phyloP scores from a whole-genome alignment of 2,113 vertebrate genomes.

The Hypanus sabinus region DNA sequence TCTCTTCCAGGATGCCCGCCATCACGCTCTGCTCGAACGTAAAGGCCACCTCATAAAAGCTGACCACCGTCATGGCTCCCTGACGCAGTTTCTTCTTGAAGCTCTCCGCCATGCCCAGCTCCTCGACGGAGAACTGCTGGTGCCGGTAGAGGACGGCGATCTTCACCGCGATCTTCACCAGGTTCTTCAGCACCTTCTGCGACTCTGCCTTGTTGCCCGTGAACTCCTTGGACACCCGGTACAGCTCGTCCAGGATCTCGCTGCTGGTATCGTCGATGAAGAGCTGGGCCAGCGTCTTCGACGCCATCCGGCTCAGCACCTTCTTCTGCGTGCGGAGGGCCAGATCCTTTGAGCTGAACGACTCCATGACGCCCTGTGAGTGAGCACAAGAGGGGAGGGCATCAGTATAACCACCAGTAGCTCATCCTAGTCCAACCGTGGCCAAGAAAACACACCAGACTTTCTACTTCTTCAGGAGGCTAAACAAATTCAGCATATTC shows the following conservation, averaged over 20 bases:
- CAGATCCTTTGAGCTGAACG: slow-evolving; percentile 75
- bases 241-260: slow-evolving; percentile 80
- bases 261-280: slow-evolving; percentile 79
- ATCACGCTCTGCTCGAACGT: slow-evolving; percentile 75
- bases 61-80: slow-evolving; percentile 78
- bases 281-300: slow-evolving; percentile 70
- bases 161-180: slow-evolving; percentile 79
- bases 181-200: slow-evolving; percentile 76
- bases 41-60: slow-evolving; percentile 81
- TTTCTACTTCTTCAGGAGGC: no score
- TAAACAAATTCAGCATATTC: no score
- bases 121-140: slow-evolving; percentile 61
- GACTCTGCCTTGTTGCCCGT: slow-evolving; percentile 64
- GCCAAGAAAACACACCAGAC: no score
- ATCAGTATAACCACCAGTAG: no score
- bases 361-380: slow-evolving; percentile 55
- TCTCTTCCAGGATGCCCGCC: slow-evolving; percentile 56
- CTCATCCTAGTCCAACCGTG: no score
- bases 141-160: slow-evolving; percentile 71
- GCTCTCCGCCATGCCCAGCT: slow-evolving; percentile 63
- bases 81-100: slow-evolving; percentile 74
- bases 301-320: slow-evolving; percentile 75
- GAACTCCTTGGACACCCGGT: slow-evolving; percentile 74
- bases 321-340: slow-evolving; percentile 78
- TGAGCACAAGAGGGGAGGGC: no score